Evolutionary conservation across 2,888 invertebrate species (phyloP), one percentile per base, ranked within the genome.

Genomic region (Lasioglossum zephyrum): DNA sequence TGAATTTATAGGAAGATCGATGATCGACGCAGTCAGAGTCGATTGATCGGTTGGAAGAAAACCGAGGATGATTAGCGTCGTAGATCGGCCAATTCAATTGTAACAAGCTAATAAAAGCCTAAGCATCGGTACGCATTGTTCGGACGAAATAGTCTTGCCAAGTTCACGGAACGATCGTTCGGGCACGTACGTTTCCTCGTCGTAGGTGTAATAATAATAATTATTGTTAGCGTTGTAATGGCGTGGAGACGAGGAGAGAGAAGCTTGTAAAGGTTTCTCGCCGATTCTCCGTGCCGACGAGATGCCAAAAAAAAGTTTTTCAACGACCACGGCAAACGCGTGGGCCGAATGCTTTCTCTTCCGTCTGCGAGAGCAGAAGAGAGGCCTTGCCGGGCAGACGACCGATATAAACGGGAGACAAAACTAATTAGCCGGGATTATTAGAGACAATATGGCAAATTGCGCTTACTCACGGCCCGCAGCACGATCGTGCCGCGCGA

Each of bases 391-490:
- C 82, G 82, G 18, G 73, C 78, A 82, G 86, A 86, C 76, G 87
- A 86, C 82, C 89, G 90, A 88, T 91, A 88, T 87, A 85, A 90
- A 87, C 86, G 76, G 86, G 85, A 92, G 91, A 92, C 91, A 91
- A 91, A 92, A 92, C 92, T 92, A 92, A 92, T 91, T 91, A 92
- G 90, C 87, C 87, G 85, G 91, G 90, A 92, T 93, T 92, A 93
- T 93, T 91, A 90, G 88, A 91, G 91, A 92, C 92, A 93, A 93
- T 92, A 92, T 92, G 91, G 92, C 92, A 92, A 93, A 93, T 93
- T 92, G 91, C 92, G 92, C 91, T 92, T 87, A 87, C 88, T 91
- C 87, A 84, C 85, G 86, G 82, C 87, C 84, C 80, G 89, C 87
- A 78, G 88, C 86, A 88, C 83, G 92, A 92, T 92, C 92, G 90